Base-by-base conservation (phyloP, 2,113 vertebrate species). In the Psephotus haematonotus region DNA sequence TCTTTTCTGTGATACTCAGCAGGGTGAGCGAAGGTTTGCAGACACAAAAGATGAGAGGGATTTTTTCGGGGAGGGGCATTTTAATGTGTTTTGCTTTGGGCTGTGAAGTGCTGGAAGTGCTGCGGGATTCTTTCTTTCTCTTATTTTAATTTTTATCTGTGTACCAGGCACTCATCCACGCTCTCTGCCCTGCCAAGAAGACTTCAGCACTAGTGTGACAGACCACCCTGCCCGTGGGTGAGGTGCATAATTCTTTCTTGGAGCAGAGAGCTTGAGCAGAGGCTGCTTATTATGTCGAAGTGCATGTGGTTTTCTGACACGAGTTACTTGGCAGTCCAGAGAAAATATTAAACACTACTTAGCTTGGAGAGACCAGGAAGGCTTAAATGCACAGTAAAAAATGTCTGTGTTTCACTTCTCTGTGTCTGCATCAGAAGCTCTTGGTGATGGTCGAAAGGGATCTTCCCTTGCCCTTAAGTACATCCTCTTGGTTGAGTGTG, bases 211-310 rank as follows among this genome's bases (percentile, higher is more conserved):
- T 86, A 88, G 72, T 86, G 87, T 79, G 95, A 94, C 86, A 92
- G 97, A 97, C 97, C 97, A 97, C 97, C 97, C 97, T 97, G 97
- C 91, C 93, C 55, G 77, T 91, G 95, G 94, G 85, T 87, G 96
- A 97, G 97, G 96, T 95, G 97, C 93, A 82, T 59, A 95, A 96
- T 95, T 97, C 91, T 80, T 94, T 87, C 95, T 94, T 49, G 9
- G 88, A 93, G 95, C 55, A 83, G 52, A 95, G 85, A 96, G 89
- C 93, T 92, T 83, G 60, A 96, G 97, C 94, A 93, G 96, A 96
- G 94, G 89, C 92, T 93, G 96, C 94, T 97, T 92, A 94, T 96
- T 95, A 96, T 97, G 95, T 93, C 4, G 8, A 91, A 96, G 95
- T 83, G 94, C 93, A 89, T 97, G 97, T 96, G 97, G 97, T 95